Percentiles rank a stretch among this genome's conserved stretches.
These are phyloP conservation scores for Xerus rutilus DNA, from an alignment of 2,797 vertebrate species.

Conservation along the genomic window DNA sequence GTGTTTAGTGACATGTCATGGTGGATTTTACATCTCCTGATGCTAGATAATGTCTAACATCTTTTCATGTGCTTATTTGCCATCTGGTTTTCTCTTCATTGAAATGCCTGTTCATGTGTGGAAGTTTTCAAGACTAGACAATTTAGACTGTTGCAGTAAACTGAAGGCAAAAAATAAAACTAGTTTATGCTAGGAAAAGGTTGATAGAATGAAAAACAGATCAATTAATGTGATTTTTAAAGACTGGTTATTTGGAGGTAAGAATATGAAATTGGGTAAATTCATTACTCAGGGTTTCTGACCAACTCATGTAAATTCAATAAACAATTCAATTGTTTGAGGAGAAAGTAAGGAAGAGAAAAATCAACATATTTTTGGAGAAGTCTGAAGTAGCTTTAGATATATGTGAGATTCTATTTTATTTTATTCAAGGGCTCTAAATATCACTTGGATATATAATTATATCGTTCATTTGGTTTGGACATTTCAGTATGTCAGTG, in stretches of 20 bases:
- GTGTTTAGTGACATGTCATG: background rate
- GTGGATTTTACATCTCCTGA: background rate
- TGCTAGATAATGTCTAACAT: background rate
- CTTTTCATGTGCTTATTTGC: background rate
- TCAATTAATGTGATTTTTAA: background rate
- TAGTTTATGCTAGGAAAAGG: background rate
- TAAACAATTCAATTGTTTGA: background rate
- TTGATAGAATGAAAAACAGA: background rate
- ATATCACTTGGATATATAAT: background rate
- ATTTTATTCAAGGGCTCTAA: conserved; percentile 6
- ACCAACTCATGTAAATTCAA: background rate
- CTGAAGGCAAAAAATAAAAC: background rate
- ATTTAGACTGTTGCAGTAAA: background rate
- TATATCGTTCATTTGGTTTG: background rate
- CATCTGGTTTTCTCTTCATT: background rate
- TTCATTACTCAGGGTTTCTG: background rate
- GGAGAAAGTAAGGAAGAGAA: background rate
- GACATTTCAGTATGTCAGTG: background rate
- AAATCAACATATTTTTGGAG: background rate
- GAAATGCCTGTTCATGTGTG: background rate
- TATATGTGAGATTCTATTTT: background rate
- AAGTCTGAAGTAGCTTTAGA: background rate
- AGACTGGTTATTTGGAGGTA: background rate
- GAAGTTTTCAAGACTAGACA: background rate
- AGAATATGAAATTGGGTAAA: background rate